These are phyloP conservation scores for Aythya baeri DNA, from an alignment of 2,113 vertebrate species.

Conservation along the genomic window DNA sequence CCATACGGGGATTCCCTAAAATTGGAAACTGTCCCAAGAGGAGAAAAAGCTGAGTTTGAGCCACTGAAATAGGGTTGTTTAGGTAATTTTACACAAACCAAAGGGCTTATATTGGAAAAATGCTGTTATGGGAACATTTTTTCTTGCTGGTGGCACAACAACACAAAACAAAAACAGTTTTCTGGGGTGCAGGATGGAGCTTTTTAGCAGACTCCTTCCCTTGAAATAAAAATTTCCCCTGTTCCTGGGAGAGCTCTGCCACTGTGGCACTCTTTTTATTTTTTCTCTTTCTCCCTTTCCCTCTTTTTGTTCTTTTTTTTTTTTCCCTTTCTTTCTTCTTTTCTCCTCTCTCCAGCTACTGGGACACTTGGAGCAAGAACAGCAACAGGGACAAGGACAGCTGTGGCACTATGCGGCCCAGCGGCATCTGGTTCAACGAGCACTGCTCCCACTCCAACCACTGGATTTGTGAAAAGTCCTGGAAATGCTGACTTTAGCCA, in stretches of 20 bases:
- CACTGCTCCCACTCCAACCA: background rate
- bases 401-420: background rate
- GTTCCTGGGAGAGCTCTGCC: fast-evolving
- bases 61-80: fast-evolving
- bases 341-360: background rate
- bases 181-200: no score
- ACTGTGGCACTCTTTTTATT: fast-evolving
- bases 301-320: background rate
- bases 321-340: fast-evolving
- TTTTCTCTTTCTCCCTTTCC: no score
- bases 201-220: background rate
- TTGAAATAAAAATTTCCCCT: fast-evolving
- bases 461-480: conserved; percentile 7
- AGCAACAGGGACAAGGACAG: background rate
- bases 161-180: no score
- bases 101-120: background rate
- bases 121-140: fast-evolving
- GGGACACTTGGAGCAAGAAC: background rate
- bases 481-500: background rate
- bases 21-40: background rate
- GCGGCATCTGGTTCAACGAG: background rate
- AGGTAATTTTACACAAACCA: fast-evolving
- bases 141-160: background rate
- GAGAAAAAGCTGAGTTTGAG: fast-evolving
- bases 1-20: background rate